A percentile compares a stretch with the other conserved stretches of the same genome.
These are phyloP conservation scores for Cheilosia scutellata DNA, from an alignment of 2,888 invertebrate genomes.

Conservation along the genomic window DNA sequence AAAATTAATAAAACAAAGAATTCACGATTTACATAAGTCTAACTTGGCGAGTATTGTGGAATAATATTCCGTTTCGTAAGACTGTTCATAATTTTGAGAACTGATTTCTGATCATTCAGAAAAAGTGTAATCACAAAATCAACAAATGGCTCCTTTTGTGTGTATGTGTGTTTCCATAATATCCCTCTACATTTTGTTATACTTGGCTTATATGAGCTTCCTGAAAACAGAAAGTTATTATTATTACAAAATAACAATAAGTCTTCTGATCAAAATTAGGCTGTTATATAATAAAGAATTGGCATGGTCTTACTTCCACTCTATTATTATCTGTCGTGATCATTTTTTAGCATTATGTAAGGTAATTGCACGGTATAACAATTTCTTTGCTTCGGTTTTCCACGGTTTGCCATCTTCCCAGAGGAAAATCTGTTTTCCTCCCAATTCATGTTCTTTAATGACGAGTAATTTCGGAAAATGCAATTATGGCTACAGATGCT, in stretches of 20 bases:
- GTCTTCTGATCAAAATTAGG: background rate
- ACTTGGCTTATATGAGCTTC: background rate
- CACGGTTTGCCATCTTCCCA: background rate
- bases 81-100: too few relatives aligned
- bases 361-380: constrained; percentile 5
- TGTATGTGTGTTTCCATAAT: too few relatives aligned
- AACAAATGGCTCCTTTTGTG: too few relatives aligned
- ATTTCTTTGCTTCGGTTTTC: background rate
- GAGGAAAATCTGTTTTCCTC: constrained; percentile 2
- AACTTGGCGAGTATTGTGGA: too few relatives aligned
- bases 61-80: too few relatives aligned
- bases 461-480: constrained; percentile 14
- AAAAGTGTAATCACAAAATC: too few relatives aligned
- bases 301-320: background rate
- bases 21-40: too few relatives aligned
- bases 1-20: too few relatives aligned
- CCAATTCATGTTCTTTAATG: constrained; percentile 26
- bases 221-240: background rate
- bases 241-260: background rate
- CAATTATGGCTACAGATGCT: constrained; percentile 6
- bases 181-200: too few relatives aligned
- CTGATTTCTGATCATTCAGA: too few relatives aligned
- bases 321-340: background rate
- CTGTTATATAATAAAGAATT: background rate
- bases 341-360: constrained; percentile 5